Evolutionary conservation across 2,797 vertebrate genomes (phyloP).

Genomic region (Balearica regulorum): DNA sequence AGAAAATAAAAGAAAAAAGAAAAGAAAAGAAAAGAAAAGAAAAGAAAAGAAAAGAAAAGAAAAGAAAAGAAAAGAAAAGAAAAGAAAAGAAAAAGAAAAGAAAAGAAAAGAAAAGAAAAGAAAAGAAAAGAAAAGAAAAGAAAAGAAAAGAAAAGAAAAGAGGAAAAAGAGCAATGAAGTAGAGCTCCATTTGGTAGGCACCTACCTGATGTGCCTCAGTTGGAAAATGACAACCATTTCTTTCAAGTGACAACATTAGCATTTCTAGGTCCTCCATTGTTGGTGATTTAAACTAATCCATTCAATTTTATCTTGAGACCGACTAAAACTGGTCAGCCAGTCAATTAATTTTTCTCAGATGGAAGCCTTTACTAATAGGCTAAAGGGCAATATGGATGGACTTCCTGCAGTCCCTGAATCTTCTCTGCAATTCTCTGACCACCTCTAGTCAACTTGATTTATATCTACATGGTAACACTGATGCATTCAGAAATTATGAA

Average conservation of each 20-base stretch:
- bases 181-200: background rate
- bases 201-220: fast-evolving
- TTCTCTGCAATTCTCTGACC: background rate
- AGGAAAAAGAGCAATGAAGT: background rate
- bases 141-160: too few species aligned
- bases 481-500: background rate
- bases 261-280: background rate
- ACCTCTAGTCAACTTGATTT: background rate
- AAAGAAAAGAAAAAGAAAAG: too few species aligned
- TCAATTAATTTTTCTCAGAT: background rate
- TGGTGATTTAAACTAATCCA: background rate
- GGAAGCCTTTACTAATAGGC: background rate
- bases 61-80: too few species aligned
- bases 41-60: too few species aligned
- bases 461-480: background rate
- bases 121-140: too few species aligned
- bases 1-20: too few species aligned
- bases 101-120: too few species aligned
- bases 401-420: background rate
- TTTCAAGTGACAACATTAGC: background rate
- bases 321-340: background rate
- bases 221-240: background rate
- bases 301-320: background rate
- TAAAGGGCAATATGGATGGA: fast-evolving
- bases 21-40: too few species aligned